Evolutionary conservation across 2,113 vertebrate species (phyloP), one percentile per base, ranked within the genome.

Genomic region (Aythya baeri): DNA sequence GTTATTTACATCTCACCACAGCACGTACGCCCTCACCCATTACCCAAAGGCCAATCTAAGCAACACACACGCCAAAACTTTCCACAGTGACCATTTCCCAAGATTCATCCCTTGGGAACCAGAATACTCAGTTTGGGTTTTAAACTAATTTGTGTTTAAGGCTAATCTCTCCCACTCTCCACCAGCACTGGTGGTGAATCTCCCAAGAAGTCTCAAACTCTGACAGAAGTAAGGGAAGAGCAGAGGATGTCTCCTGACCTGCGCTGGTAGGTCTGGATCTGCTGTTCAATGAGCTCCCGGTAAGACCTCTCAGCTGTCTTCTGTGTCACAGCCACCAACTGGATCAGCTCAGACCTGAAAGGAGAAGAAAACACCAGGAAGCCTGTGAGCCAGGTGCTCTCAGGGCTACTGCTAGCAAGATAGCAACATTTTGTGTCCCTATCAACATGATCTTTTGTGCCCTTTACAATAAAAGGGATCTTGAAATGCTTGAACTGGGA

Each of bases 261-360:
- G 98, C 98, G 98, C 97, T 99, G 99, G 97, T 99, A 99, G 32
- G 97, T 98, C 80, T 98, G 98, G 78, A 99, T 99, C 98, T 99
- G 99, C 96, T 99, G 99, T 79, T 99, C 98, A 0, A 99, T 99
- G 80, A 99, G 98, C 81, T 99, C 99, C 62, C 98, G 97, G 97
- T 99, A 99, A 2, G 98, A 98, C 29, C 94, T 97, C 97, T 99
- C 99, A 0, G 99, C 99, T 5, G 98, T 98, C 96, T 98, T 99
- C 98, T 99, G 99, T 3, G 99, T 99, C 96, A 99, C 99, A 0
- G 99, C 99, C 25, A 99, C 99, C 97, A 99, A 94, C 97, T 99
- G 99, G 97, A 99, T 99, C 89, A 99, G 86, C 97, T 99, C 99
- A 1, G 99, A 99, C 97, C 99, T 99, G 97, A 18, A 68, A 83